Base-by-base conservation (phyloP, 2,113 vertebrate species). In the Protomyctophum bolini region DNA sequence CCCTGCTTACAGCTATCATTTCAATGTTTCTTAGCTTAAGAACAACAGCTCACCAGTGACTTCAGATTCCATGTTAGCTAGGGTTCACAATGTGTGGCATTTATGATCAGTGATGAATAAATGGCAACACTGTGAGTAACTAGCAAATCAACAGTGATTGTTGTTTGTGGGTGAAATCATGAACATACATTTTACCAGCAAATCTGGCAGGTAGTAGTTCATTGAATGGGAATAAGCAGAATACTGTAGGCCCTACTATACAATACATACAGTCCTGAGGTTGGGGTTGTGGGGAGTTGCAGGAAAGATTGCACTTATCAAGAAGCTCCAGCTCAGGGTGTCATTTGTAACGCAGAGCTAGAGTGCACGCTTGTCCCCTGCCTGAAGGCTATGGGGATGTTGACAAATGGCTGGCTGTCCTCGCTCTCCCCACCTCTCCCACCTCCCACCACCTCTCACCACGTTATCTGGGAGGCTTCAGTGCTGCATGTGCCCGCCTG, bases 321-420 rank as follows among this genome's bases (percentile, higher is more conserved):
- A 66, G 46, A 72, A 28, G 73, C 71, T 14, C 6, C 70, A 68
- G 63, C 76, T 86, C 83, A 9, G 56, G 29, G 63, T 77, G 79
- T 78, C 78, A 82, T 86, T 79, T 87, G 79, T 83, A 76, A 83
- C 78, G 74, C 75, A 47, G 68, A 70, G 63, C 75, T 63, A 56
- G 66, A 54, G 15, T 8, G 41, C 61, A 59, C 47, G 64, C 63
- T 58, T 80, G 60, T 72, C 60, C 45, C 54, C 68, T 63, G 79
- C 68, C 79, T 55, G 46, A 62, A 87, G 79, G 70, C 57, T 51
- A 48, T 68, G 68, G 15, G 14, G 80, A 80, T 74, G 55, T 66
- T 83, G 82, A 89, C 79, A 82, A 88, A 91, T 85, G 71, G 73
- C 69, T 58, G 48, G 74, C 72, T 63, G 54, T 75, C 77, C 67